Base-by-base conservation (phyloP, 1,140 invertebrate species). In the Penaeus indicus region DNA sequence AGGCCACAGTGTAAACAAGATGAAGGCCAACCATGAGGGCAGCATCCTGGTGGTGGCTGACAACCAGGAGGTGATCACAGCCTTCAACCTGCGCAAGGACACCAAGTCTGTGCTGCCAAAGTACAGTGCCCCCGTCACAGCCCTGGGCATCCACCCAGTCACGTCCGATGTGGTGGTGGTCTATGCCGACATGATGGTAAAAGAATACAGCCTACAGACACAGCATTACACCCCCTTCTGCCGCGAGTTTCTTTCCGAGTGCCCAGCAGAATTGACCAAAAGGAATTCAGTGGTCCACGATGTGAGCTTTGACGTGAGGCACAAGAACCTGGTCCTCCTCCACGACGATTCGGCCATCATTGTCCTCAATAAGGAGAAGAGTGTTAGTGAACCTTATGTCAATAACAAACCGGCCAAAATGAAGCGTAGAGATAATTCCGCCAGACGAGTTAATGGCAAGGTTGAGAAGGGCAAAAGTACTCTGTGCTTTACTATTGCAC, bases 171-270 rank as follows among this genome's bases (percentile, higher is more conserved):
- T 88, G 32, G 81, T 88, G 61, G 86, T 84, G 22, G 86, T 75
- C 25, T 82, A 88, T 63, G 64, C 86, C 2, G 80, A 88, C 69
- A 88, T 83, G 80, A 88, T 63, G 81, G 63, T 88, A 10, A 88
- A 88, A 61, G 86, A 88, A 32, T 88, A 83, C 22, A 54, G 62
- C 60, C 81, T 78, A n/a, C n/a, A 27, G 19, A 62, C 3, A 1
- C 69, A 67, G 32, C 22, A 47, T 18, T 88, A 88, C 81, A 88
- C 86, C 22, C 25, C 47, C 32, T 88, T 88, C 81, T 78, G 60
- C 42, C 67, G 62, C 2, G 0, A 79, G 27, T 61, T 64, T 21
- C 42, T 88, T 22, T 63, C 11, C 16, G 47, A n/a, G 4, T 25
- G 27, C 3, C 32, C 25, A 72, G 21, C 72, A 0, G 81, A 84